Evolutionary conservation across 2,113 vertebrate genomes (phyloP), one percentile per base, ranked within the genome.

Genomic region (Ivindomyrus marchei): DNA sequence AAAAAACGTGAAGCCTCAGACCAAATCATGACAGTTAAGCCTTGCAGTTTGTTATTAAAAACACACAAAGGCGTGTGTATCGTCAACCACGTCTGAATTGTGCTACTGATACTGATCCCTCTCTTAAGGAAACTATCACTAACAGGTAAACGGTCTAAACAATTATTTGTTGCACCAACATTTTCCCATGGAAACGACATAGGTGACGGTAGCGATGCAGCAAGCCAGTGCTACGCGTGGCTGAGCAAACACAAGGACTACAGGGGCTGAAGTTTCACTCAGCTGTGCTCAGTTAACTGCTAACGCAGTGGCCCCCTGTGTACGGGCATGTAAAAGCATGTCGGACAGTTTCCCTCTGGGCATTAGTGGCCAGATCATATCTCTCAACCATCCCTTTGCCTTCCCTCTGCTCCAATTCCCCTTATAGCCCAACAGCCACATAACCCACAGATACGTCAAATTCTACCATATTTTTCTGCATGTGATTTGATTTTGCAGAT

Each of bases 61-160:
- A 47, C 8, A 24, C 39, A 21, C 24, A 85, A 47, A 46, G 17
- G 4, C 1, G 0, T 19, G 50, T 87, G 27, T 56, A 53, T 15
- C 17, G n/a, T 87, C 27, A 93, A 89, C 84, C 91, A 91, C 91
- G 42, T 94, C n/a, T 87, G 24, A 87, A 52, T 36, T 17, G 8
- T 39, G 5, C 15, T 56, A 52, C 3, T 6, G 50, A 47, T 47
- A 87, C 27, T 31, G 85, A 50, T 56, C 3, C 13, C 8, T 36
- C 21, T 56, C 15, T 19, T 53, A 19, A 56, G 17, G 27, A 53
- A 87, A 86, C 6, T 47, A 24, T 27, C 50, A 87, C 21, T 17
- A 53, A 36, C 19, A 87, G 50, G 15, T 53, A 36, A 36, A 87
- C 13, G 50, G 19, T 36, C 11, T 2, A 19, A 36, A 19, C 27